Base-by-base conservation (phyloP, 2,888 invertebrate genomes). In the Melanchra persicariae region DNA sequence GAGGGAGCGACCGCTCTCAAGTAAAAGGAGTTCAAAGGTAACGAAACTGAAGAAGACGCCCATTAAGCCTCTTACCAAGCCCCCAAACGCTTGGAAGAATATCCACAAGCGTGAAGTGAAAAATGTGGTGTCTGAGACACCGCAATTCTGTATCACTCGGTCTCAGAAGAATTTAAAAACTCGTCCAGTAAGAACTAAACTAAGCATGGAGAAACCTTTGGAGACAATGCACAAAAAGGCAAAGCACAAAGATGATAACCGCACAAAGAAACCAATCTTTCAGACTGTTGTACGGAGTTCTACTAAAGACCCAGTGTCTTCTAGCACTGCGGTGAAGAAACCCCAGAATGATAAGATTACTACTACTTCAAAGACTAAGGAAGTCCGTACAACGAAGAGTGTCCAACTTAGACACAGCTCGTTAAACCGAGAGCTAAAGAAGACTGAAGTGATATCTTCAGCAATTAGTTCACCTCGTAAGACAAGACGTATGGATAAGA, bases 1-100 rank as follows among this genome's bases (percentile, higher is more conserved):
- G 89, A 96, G 97, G 89, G 96, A 96, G 93, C 96, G 96, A 84
- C 95, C 96, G 90, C 94, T 96, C 93, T 93, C 94, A 88, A 92
- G 90, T 86, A 93, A 92, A 86, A 92, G 90, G 81, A 85, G 90
- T 63, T 86, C 88, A 40, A 92, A 89, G 85, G 89, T 93, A 8
- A 88, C 92, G 0, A 94, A 91, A 67, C 80, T 93, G 26, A 91
- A 92, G 71, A 88, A 90, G 59, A 92, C 91, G 79, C 86, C 92
- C 0, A 79, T 91, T 4, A 91, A 88, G 66, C 83, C 91, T 3
- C 66, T 92, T 19, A 81, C 91, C 1, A 91, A 91, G 73, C 82
- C 90, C n/a, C 87, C 91, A 30, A 91, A 89, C 19, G 87, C 92
- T 79, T 96, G 95, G 96, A 92, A 93, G 79, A 93, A 91, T 73